These are phyloP conservation scores for Okapia johnstoni DNA, from an alignment of 2,113 vertebrate genomes.

Conservation along the genomic window DNA sequence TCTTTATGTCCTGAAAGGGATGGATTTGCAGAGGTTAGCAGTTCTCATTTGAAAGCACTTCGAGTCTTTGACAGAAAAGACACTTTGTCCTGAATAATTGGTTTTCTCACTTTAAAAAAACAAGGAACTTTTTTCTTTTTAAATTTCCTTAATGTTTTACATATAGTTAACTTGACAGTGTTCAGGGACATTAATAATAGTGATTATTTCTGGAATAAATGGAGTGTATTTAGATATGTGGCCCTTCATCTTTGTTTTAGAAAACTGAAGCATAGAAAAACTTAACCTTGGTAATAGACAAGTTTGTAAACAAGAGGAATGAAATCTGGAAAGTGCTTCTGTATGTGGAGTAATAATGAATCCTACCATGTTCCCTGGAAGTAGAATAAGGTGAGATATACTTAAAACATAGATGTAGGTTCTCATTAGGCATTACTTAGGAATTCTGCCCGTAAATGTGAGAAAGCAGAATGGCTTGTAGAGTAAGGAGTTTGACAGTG, in stretches of 20 bases:
- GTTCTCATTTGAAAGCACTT: not conserved
- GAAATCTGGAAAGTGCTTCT: not conserved
- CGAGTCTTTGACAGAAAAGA: not conserved
- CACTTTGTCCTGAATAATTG: not conserved
- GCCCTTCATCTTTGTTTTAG: slow-evolving; percentile 2
- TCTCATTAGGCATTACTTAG: not conserved
- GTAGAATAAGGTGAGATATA: not conserved
- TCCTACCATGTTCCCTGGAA: not conserved
- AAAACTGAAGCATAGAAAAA: slow-evolving; percentile 14
- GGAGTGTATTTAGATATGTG: not conserved
- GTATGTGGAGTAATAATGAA: not conserved
- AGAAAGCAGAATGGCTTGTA: not conserved
- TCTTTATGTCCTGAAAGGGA: not conserved
- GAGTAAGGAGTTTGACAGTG: not conserved
- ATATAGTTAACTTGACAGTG: not conserved
- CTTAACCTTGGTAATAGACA: not conserved
- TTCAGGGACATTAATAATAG: not conserved
- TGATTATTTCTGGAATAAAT: slow-evolving; percentile 39
- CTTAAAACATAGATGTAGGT: not conserved
- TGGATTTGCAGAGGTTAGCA: not conserved
- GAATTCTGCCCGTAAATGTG: not conserved
- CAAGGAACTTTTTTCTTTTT: not conserved
- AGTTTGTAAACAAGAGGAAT: not conserved
- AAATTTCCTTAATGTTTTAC: slow-evolving; percentile 29
- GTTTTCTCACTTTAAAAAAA: slow-evolving; percentile 41